Evolutionary conservation across 2,797 vertebrate species (phyloP).

Genomic region (Ctenosaura bakeri): DNA sequence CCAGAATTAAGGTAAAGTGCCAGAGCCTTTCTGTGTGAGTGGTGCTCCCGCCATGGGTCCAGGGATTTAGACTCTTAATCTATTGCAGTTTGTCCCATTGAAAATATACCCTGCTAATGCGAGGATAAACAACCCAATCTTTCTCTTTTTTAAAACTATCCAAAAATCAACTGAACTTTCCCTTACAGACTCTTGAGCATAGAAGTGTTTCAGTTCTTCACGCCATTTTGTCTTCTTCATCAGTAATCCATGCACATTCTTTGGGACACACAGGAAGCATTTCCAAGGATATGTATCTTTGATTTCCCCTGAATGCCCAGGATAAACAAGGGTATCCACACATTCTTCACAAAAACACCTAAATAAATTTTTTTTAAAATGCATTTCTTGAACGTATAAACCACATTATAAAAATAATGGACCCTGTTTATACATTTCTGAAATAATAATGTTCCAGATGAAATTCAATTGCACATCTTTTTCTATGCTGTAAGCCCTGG

Average conservation of each 20-base stretch:
- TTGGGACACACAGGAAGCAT: constrained; percentile 53
- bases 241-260: constrained; percentile 5
- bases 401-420: neutral
- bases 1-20: neutral
- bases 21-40: neutral
- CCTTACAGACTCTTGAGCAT: constrained; percentile 30
- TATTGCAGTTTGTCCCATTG: neutral
- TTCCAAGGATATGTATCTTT: constrained; percentile 49
- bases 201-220: constrained; percentile 45
- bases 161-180: neutral
- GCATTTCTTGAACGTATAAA: neutral
- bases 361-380: neutral
- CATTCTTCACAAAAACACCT: constrained; percentile 64
- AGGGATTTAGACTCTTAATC: neutral
- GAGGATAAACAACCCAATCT: neutral
- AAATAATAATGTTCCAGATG: neutral
- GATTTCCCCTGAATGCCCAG: constrained; percentile 5
- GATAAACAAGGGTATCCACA: constrained; percentile 54
- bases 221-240: constrained; percentile 41
- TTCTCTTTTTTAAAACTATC: neutral
- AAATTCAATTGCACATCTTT: too few species aligned
- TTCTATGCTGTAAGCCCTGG: too few species aligned
- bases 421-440: neutral
- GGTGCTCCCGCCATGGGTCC: neutral
- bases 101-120: neutral